Evolutionary conservation across 23 tunicate genomes (phyloP).

Genomic region (Corella eumyota): DNA sequence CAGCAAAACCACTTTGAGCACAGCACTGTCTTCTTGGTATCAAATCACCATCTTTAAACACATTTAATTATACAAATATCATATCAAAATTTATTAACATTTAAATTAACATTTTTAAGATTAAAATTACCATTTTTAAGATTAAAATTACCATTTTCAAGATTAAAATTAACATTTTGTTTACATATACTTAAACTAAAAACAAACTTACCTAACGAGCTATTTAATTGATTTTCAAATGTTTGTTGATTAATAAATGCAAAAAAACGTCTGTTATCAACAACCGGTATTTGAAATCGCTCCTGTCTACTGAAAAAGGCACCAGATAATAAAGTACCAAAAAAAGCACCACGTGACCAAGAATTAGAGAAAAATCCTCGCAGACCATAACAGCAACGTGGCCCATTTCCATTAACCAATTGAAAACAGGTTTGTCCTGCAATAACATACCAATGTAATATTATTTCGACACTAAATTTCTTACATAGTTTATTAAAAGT

Average conservation of each 20-base stretch:
- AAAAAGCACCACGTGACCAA: not conserved
- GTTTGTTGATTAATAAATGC: not conserved
- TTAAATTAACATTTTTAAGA: too few relatives aligned
- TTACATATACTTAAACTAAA: not conserved
- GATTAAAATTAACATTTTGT: too few relatives aligned
- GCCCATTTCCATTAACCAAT: slow-evolving; percentile 5
- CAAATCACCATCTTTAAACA: slow-evolving; percentile 11
- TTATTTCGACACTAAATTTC: too few relatives aligned
- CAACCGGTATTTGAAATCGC: slow-evolving; percentile 26
- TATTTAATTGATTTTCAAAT: slow-evolving; percentile 1
- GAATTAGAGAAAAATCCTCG: slow-evolving; percentile 5
- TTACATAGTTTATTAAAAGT: too few relatives aligned
- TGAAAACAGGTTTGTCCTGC: slow-evolving; percentile 14
- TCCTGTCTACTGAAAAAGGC: slow-evolving; percentile 15
- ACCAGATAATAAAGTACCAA: not conserved
- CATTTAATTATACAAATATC: too few relatives aligned
- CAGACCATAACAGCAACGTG: slow-evolving; percentile 5
- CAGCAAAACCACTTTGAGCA: not conserved
- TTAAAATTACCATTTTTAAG: too few relatives aligned
- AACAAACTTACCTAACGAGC: slow-evolving; percentile 3
- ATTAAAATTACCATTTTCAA: too few relatives aligned
- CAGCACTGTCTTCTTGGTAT: slow-evolving; percentile 29
- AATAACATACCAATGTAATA: too few relatives aligned
- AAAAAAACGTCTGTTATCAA: not conserved
- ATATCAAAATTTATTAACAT: too few relatives aligned